Base-by-base conservation (phyloP, 2,797 vertebrate species). In the Acanthopagrus latus region DNA sequence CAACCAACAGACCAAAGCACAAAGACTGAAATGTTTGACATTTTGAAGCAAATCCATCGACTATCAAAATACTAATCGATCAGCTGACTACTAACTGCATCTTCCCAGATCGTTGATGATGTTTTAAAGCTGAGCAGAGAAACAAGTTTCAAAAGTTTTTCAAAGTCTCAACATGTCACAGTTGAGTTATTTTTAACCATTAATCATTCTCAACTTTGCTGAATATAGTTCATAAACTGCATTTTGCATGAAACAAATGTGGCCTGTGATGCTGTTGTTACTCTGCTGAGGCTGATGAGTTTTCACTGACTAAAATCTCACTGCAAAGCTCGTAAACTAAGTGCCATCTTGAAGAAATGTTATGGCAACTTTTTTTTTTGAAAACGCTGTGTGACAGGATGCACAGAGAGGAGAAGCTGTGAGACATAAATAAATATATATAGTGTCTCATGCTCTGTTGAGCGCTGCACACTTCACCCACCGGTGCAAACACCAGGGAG, bases 371-470 rank as follows among this genome's bases (percentile, higher is more conserved):
- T n/a, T n/a, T n/a, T 70, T 57, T 70, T 75, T 71, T 4, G 29
- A 18, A 76, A 63, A 72, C 7, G 76, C 71, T 52, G 58, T 9
- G 5, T 50, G 71, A 73, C 69, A 60, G 65, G 69, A 71, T 65
- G 68, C 65, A 52, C 70, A 52, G 80, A 74, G 69, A 55, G 80
- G 38, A 78, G 50, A 70, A 27, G 4, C 48, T 59, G 80, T 38
- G 81, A 27, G 27, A 27, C 27, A 4, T 27, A 27, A 3, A 27
- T 33, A 33, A 8, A 73, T 82, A 87, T 80, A 86, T 90, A 88
- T 84, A 87, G 85, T 0, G 50, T 48, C 66, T 74, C 44, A 70
- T 41, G 75, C 81, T 65, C 51, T 25, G 71, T 1, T 69, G 79
- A 84, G 50, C 23, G 16, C 51, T 7, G 52, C n/a, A 29, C 51